These are phyloP conservation scores for Steromphala cineraria DNA, from an alignment of 2,888 invertebrate genomes.

Conservation along the genomic window DNA sequence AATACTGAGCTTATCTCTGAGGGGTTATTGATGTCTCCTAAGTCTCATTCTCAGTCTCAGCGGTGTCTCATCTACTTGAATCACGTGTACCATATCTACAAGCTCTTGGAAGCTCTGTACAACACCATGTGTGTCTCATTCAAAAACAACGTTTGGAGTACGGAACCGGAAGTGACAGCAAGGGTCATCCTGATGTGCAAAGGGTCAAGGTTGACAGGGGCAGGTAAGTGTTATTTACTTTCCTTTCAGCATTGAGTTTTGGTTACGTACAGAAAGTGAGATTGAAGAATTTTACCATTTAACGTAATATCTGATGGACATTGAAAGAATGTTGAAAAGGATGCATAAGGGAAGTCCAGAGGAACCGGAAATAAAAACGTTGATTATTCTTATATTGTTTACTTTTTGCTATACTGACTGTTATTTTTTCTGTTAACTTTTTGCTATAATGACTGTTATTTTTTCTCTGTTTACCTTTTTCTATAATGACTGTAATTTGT, in stretches of 20 bases:
- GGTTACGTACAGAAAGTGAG: too few relatives aligned
- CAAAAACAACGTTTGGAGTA: background rate
- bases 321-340: too few relatives aligned
- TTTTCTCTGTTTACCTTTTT: too few relatives aligned
- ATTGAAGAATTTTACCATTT: too few relatives aligned
- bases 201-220: slow-evolving; percentile 2
- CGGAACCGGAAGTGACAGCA: background rate
- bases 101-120: background rate
- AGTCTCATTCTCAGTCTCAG: background rate
- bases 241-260: background rate
- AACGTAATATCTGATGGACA: too few relatives aligned
- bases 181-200: background rate
- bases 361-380: too few relatives aligned
- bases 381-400: too few relatives aligned
- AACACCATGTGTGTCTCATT: background rate
- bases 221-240: background rate
- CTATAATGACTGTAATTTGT: too few relatives aligned
- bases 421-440: too few relatives aligned
- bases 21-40: background rate
- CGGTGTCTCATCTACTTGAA: background rate
- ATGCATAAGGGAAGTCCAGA: too few relatives aligned
- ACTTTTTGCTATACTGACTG: too few relatives aligned
- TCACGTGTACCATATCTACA: background rate
- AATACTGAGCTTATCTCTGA: background rate
- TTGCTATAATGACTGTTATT: too few relatives aligned